These are phyloP conservation scores for Varroa destructor DNA, from an alignment of 1,140 invertebrate genomes.

Conservation along the genomic window DNA sequence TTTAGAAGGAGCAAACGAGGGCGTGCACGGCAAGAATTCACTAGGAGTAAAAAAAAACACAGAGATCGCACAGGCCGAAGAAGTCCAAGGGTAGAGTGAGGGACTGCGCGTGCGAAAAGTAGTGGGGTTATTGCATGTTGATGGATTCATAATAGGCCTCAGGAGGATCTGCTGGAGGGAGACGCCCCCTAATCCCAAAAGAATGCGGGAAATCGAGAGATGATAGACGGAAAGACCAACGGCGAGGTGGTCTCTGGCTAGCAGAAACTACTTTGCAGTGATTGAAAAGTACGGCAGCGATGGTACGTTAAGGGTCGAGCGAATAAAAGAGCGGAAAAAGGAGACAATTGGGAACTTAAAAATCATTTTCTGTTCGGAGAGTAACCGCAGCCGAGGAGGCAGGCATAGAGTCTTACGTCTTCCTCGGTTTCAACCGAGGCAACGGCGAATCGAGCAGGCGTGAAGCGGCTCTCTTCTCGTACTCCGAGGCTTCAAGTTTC, in stretches of 20 bases:
- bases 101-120: background rate
- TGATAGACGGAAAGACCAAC: too few relatives aligned
- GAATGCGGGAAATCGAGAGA: too few relatives aligned
- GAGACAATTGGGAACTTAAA: background rate
- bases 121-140: conserved; percentile 20
- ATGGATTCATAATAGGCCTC: conserved; percentile 27
- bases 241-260: too few relatives aligned
- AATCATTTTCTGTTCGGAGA: background rate
- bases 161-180: background rate
- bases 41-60: too few relatives aligned
- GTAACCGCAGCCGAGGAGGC: background rate
- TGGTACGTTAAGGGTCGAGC: too few relatives aligned
- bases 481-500: background rate
- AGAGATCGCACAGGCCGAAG: too few relatives aligned
- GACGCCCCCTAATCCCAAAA: too few relatives aligned
- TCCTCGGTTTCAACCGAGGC: background rate
- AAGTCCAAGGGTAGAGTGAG: background rate
- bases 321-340: too few relatives aligned
- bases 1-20: too few relatives aligned
- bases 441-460: background rate
- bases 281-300: too few relatives aligned
- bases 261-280: too few relatives aligned
- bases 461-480: background rate
- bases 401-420: background rate
- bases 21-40: too few relatives aligned